These are phyloP conservation scores for Phycodurus eques DNA, from an alignment of 2,113 vertebrate species.

Conservation along the genomic window DNA sequence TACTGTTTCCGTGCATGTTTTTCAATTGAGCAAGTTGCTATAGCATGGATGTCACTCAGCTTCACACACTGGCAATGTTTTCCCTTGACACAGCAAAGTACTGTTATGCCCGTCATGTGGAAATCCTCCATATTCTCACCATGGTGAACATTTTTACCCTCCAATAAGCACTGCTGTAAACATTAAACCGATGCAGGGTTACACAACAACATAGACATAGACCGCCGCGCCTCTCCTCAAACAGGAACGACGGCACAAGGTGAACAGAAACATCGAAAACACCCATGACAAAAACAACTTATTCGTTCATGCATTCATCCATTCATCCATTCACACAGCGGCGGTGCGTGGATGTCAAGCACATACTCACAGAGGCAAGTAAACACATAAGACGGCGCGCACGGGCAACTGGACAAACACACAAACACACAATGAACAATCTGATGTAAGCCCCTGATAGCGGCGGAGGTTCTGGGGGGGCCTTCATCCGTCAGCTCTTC, in stretches of 20 bases:
- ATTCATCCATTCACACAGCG: constrained; percentile 1
- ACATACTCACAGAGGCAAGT: constrained; percentile 10
- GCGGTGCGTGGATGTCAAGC: not conserved
- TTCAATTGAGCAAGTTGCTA: not conserved
- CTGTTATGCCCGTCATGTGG: not conserved
- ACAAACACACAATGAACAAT: constrained; percentile 21
- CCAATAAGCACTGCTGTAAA: not conserved
- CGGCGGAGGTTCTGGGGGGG: constrained; percentile 21
- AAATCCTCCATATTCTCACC: not conserved
- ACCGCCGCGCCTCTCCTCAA: not conserved
- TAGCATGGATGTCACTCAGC: not conserved
- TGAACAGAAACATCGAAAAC: not conserved
- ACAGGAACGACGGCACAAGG: not conserved
- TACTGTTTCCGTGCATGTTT: not conserved
- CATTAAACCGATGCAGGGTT: not conserved
- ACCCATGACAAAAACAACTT: not conserved
- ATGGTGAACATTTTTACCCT: not conserved
- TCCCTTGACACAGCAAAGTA: not conserved
- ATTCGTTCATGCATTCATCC: not conserved
- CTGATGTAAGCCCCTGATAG: constrained; percentile 26
- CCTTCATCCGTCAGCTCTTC: constrained; percentile 50
- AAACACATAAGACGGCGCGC: not conserved
- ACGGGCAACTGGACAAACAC: not conserved
- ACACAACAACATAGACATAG: not conserved
- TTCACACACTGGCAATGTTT: not conserved